Conservation (phyloP, 2,113 vertebrate species). For the Sylvia atricapilla region DNA sequence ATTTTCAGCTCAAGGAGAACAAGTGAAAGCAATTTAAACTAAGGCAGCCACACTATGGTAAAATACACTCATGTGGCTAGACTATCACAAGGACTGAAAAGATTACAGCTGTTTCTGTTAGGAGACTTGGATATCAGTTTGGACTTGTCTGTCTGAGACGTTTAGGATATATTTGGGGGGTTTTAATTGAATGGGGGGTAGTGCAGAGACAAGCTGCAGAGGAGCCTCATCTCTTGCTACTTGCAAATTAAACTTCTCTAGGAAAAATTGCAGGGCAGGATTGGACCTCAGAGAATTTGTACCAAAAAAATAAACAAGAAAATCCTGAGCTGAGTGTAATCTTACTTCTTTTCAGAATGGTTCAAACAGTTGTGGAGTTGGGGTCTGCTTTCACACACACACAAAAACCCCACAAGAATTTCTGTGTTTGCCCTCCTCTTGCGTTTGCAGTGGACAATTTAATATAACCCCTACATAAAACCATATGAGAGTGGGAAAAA, state of each 20-base stretch:
- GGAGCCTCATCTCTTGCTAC: not conserved
- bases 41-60: not conserved
- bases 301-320: not conserved
- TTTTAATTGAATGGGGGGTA: not conserved
- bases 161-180: not conserved
- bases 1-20: not conserved
- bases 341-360: not conserved
- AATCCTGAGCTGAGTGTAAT: not conserved
- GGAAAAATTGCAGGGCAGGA: not conserved
- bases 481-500: not conserved
- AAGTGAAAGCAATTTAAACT: not conserved
- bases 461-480: not conserved
- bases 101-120: not conserved
- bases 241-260: not conserved
- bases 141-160: not conserved
- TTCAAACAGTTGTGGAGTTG: not conserved
- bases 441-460: not conserved
- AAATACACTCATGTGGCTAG: not conserved
- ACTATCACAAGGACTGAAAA: not conserved
- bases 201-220: not conserved
- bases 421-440: not conserved
- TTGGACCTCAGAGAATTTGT: not conserved
- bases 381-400: not conserved
- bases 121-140: not conserved
- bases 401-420: not conserved